These are phyloP conservation scores for Machaerirhynchus nigripectus DNA, from an alignment of 2,113 vertebrate species.

Conservation along the genomic window DNA sequence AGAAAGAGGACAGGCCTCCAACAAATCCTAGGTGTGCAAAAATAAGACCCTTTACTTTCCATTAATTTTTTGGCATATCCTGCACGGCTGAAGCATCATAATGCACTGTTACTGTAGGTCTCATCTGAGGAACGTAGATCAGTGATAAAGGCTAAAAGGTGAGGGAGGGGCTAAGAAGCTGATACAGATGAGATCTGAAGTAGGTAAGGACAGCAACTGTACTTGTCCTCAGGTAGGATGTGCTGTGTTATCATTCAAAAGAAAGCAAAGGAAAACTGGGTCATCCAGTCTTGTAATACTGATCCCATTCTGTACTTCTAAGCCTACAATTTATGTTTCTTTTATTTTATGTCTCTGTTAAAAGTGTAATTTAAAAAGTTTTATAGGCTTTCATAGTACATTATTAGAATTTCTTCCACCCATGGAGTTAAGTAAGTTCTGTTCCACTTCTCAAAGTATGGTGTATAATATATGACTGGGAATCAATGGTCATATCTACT, in stretches of 20 bases:
- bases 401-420: not conserved
- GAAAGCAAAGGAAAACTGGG: not conserved
- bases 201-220: not conserved
- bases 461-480: not conserved
- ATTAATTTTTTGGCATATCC: not conserved
- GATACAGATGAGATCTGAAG: not conserved
- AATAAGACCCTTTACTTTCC: not conserved
- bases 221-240: not conserved
- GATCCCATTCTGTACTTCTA: not conserved
- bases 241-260: not conserved
- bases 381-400: not conserved
- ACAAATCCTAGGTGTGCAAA: not conserved
- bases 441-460: not conserved
- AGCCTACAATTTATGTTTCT: not conserved
- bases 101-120: not conserved
- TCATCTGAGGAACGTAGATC: not conserved
- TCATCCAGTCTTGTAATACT: not conserved
- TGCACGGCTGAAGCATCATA: not conserved
- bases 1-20: not conserved
- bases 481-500: conserved; percentile 36
- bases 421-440: not conserved
- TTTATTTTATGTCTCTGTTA: not conserved
- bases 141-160: not conserved
- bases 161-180: not conserved
- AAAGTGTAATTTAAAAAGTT: not conserved